Percentiles rank a stretch among this genome's conserved stretches.
phyloP scores from a whole-genome alignment of 2,797 vertebrate species.

The Oryzias dopingdopingensis region DNA sequence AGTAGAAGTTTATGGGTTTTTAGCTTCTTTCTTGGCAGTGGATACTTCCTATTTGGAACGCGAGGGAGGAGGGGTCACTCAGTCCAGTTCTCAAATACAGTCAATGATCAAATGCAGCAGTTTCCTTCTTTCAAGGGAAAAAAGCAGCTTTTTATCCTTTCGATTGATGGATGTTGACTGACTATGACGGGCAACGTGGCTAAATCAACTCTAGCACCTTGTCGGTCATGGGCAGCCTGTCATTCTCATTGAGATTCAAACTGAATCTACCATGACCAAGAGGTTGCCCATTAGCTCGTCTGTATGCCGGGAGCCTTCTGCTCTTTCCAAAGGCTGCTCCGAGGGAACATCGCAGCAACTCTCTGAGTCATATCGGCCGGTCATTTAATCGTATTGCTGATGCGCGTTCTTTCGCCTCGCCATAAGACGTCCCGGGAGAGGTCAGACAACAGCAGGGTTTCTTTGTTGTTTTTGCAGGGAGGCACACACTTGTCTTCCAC shows the following conservation, averaged over 20 bases:
- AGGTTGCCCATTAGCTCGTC: conserved; percentile 76
- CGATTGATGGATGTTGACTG: conserved; percentile 65
- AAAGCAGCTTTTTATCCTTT: conserved; percentile 39
- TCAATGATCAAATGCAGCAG: not conserved
- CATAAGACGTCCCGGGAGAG: conserved; percentile 70
- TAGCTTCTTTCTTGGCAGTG: too few species aligned
- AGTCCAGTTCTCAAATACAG: too few species aligned
- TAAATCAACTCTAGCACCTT: conserved; percentile 77
- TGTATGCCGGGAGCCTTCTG: conserved; percentile 66
- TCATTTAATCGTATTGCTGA: conserved; percentile 74
- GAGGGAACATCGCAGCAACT: conserved; percentile 55
- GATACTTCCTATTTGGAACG: too few species aligned
- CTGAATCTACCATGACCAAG: conserved; percentile 75
- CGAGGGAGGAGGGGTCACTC: too few species aligned
- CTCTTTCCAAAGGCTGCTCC: conserved; percentile 71
- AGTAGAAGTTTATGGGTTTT: too few species aligned
- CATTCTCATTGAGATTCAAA: conserved; percentile 77
- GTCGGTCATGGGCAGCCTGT: conserved; percentile 71
- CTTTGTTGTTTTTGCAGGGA: conserved; percentile 30
- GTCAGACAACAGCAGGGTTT: conserved; percentile 61
- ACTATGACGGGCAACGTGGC: conserved; percentile 62
- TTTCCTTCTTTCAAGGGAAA: conserved; percentile 50
- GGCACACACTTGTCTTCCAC: conserved; percentile 29
- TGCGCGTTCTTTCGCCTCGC: conserved; percentile 64
- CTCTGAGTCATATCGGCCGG: conserved; percentile 69